These are phyloP conservation scores for Himalopsyche japonica DNA, from an alignment of 2,888 invertebrate species.

Conservation along the genomic window DNA sequence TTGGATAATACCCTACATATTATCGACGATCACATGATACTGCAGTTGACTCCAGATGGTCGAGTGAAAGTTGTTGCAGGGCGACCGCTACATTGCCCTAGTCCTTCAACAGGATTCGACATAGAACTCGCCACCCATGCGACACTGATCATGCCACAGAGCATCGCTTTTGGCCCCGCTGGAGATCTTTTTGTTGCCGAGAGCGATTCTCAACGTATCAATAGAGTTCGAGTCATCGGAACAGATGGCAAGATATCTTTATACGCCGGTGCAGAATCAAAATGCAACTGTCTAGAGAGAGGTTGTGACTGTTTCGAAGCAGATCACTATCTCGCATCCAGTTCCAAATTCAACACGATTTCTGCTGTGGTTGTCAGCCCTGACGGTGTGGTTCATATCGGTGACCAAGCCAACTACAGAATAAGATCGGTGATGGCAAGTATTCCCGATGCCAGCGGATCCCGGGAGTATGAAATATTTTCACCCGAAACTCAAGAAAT, in stretches of 20 bases:
- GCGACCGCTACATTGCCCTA: slow-evolving; percentile 88
- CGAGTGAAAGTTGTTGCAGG: slow-evolving; percentile 92
- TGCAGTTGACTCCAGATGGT: slow-evolving; percentile 89
- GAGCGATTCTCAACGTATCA: slow-evolving; percentile 92
- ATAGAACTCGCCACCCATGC: slow-evolving; percentile 89
- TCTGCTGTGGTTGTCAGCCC: slow-evolving; percentile 92
- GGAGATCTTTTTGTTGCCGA: slow-evolving; percentile 94
- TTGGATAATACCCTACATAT: slow-evolving; percentile 93
- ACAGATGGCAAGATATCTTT: slow-evolving; percentile 91
- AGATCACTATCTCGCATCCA: slow-evolving; percentile 88
- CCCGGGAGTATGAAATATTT: slow-evolving; percentile 90
- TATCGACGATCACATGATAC: slow-evolving; percentile 93
- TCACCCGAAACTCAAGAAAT: slow-evolving; percentile 95
- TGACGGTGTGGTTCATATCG: slow-evolving; percentile 92
- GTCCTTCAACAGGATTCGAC: slow-evolving; percentile 77
- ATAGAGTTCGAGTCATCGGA: slow-evolving; percentile 86
- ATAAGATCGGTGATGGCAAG: slow-evolving; percentile 87
- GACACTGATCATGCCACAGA: slow-evolving; percentile 89
- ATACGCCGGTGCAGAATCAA: slow-evolving; percentile 93
- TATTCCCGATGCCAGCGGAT: slow-evolving; percentile 82
- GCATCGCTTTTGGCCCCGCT: slow-evolving; percentile 89
- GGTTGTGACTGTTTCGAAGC: slow-evolving; percentile 93
- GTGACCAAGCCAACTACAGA: slow-evolving; percentile 91
- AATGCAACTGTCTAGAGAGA: slow-evolving; percentile 89
- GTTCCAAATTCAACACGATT: slow-evolving; percentile 92